Evolutionary conservation across 2,113 vertebrate genomes (phyloP).

Genomic region (Clarias macrocephalus): DNA sequence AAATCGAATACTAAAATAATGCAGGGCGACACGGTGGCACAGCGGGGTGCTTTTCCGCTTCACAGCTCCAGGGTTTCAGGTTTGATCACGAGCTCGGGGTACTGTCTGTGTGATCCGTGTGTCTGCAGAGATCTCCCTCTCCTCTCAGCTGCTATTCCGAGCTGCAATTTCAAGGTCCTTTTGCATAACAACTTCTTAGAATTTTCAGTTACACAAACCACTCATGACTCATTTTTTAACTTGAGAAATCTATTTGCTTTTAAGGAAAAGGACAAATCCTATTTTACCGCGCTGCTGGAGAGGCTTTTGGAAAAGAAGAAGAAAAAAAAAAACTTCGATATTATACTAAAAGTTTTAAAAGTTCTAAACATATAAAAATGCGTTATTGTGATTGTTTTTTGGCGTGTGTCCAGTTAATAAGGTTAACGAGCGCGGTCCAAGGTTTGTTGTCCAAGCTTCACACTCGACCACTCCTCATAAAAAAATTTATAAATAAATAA

Average conservation of each 20-base stretch:
- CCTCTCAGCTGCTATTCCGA: background rate
- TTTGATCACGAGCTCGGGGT: background rate
- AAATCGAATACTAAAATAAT: background rate
- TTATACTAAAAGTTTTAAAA: background rate
- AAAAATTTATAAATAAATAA: background rate
- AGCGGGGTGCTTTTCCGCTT: background rate
- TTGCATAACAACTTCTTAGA: constrained; percentile 17
- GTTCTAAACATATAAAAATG: background rate
- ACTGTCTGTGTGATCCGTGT: background rate
- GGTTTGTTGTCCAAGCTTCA: background rate
- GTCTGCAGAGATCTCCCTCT: background rate
- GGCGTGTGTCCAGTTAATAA: no score
- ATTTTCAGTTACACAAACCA: constrained; percentile 1
- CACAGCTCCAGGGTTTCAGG: background rate
- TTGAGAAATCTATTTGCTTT: constrained; percentile 9
- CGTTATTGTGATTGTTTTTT: background rate
- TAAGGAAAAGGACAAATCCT: background rate
- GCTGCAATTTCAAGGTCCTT: constrained; percentile 18
- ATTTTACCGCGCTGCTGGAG: background rate
- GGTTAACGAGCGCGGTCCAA: no score
- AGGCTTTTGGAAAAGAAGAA: background rate
- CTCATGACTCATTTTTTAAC: background rate
- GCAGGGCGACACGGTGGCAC: background rate
- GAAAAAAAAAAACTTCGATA: background rate
- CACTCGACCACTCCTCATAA: background rate